Percentiles rank a stretch among this genome's conserved stretches.
These are phyloP conservation scores for Hoplodrina ambigua DNA, from an alignment of 2,888 invertebrate species.

Conservation along the genomic window DNA sequence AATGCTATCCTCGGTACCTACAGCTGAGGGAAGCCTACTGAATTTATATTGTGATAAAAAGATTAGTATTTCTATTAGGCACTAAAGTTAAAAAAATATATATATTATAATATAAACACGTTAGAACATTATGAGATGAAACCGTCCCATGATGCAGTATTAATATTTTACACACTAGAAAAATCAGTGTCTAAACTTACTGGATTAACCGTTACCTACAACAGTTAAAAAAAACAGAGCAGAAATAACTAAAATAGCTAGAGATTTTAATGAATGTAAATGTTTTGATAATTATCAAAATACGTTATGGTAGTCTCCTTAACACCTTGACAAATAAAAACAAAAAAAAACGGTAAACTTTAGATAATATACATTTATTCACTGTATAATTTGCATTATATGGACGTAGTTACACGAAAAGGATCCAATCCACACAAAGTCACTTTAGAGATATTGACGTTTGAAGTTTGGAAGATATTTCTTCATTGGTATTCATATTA, in stretches of 20 bases:
- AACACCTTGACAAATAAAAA: background rate
- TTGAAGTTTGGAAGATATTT: too few relatives aligned
- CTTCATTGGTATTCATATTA: too few relatives aligned
- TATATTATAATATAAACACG: too few relatives aligned
- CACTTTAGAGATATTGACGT: too few relatives aligned
- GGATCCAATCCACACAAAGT: too few relatives aligned
- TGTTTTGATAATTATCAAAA: background rate
- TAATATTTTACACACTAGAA: constrained; percentile 9
- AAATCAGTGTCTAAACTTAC: background rate
- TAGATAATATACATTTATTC: too few relatives aligned
- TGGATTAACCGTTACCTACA: too few relatives aligned
- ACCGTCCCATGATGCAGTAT: constrained; percentile 25
- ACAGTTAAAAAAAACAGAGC: background rate
- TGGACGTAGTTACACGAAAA: too few relatives aligned
- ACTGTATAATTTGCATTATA: too few relatives aligned
- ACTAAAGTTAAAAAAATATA: constrained; percentile 16
- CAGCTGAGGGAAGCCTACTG: constrained; percentile 87
- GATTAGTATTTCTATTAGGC: constrained; percentile 49
- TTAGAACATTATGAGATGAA: background rate
- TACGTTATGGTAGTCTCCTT: background rate
- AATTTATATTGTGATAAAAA: constrained; percentile 85
- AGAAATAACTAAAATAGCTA: background rate
- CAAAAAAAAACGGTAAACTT: too few relatives aligned
- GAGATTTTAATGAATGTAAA: background rate
- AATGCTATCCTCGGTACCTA: constrained; percentile 84